Evolutionary conservation across 2,797 vertebrate species (phyloP), one percentile per base, ranked within the genome.

Genomic region (Simalia tracyae): DNA sequence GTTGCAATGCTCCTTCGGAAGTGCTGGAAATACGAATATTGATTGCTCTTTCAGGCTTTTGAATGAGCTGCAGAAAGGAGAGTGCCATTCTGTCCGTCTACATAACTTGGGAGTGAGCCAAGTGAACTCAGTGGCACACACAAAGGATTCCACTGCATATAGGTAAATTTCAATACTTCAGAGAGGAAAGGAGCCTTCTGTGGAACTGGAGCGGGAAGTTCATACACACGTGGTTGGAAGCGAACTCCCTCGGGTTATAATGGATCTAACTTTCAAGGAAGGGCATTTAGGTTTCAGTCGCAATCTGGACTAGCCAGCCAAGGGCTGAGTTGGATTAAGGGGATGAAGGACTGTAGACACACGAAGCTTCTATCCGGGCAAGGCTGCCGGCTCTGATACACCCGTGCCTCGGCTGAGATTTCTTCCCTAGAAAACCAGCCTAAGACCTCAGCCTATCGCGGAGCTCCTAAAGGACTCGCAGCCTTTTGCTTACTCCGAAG

Each of bases 171-270:
- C 28, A n/a, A 36, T 26, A 54, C 14, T 31, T 57, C 81, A 17
- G 14, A 46, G 28, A 10, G 17, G 5, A 57, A 60, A 46, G 36
- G 31, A 19, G 36, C 5, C 5, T 60, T 61, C n/a, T 19, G 61
- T 90, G 89, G 84, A 90, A 90, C 87, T 12, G 31, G 89, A 87
- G 8, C 42, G 15, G 66, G 89, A 81, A 63, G n/a, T 15, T 26
- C 7, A 26, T 42, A 8, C 72, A 24, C 72, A 81, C 12, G 66
- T 68, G 66, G 59, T 61, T 87, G 36, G 42, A 76, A 87, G 31
- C 14, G 54, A 42, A 90, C 24, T 60, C 10, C 7, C 31, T 81
- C 76, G 19, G 28, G 31, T 36, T 89, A 46, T n/a, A 72, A 61
- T 61, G 46, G 66, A 57, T 76, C 36, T 81, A 68, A 57, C 28